Evolutionary conservation across 2,888 invertebrate genomes (phyloP), one percentile per base, ranked within the genome.

Genomic region (Tipula confusa): DNA sequence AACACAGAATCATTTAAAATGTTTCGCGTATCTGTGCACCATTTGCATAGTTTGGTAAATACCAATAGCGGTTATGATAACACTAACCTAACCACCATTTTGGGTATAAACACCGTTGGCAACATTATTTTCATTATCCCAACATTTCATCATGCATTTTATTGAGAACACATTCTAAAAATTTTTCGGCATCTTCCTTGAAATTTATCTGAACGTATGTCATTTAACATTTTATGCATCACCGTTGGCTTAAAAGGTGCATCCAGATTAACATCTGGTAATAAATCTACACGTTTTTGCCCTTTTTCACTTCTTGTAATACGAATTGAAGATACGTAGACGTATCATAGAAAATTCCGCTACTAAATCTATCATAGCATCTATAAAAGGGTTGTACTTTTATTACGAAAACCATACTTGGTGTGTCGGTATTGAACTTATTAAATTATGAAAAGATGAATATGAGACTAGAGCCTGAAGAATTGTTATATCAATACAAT

Each of bases 81-180:
- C n/a, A n/a, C n/a, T n/a, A n/a, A n/a, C n/a, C n/a, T n/a, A n/a
- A n/a, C n/a, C n/a, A n/a, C n/a, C n/a, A n/a, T n/a, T n/a, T n/a
- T n/a, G n/a, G n/a, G n/a, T n/a, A n/a, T n/a, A n/a, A n/a, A n/a
- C n/a, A 85, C 92, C 92, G 84, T 91, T 91, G 83, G 89, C 89
- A 64, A 88, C 85, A 33, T 86, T 84, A 84, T 89, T 90, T 4
- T 91, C 90, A 85, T 92, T 92, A 80, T 92, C 91, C 96, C 1
- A 97, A 92, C 97, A 98, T 98, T 91, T 99, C 98, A 89, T 98
- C 98, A 88, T 98, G 98, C 84, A 98, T 92, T 29, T 96, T 96
- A 90, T 98, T 98, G 29, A 99, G 92, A 85, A 98, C 92, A 88
- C 96, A 97, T 6, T 97, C 96, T 1, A 98, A 92, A 90, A 98